These are phyloP conservation scores for Ciona savignyi DNA, from an alignment of 23 tunicate genomes.

Conservation along the genomic window DNA sequence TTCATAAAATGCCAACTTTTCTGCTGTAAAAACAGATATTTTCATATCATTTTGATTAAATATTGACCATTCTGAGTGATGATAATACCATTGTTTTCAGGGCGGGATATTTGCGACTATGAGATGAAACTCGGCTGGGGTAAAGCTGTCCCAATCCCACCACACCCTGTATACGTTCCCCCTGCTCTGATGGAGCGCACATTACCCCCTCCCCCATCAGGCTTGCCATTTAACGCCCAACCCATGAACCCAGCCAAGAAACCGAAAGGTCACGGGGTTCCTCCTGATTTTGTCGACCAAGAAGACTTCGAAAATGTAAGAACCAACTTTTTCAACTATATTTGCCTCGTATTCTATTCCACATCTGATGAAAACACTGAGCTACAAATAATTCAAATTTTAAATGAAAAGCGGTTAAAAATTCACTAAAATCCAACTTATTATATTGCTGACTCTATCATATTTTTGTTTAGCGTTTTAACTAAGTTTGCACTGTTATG, in stretches of 20 bases:
- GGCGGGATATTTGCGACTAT: conserved; percentile 52
- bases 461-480: too few species aligned
- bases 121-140: conserved; percentile 99
- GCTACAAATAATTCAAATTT: too few species aligned
- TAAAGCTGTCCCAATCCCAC: conserved; percentile 84
- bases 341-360: too few species aligned
- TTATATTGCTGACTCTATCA: too few species aligned
- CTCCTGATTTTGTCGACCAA: conserved; percentile 68
- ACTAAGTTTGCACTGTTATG: too few species aligned
- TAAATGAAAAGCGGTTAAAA: too few species aligned
- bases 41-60: neutral
- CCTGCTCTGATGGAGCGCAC: conserved; percentile 72
- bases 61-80: neutral
- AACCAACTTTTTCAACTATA: too few species aligned
- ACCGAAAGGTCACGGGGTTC: conserved; percentile 57
- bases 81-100: conserved; percentile 9
- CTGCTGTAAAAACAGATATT: neutral
- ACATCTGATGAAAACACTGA: too few species aligned
- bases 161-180: conserved; percentile 92
- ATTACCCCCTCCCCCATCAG: conserved; percentile 93
- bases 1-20: neutral
- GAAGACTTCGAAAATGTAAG: conserved; percentile 85
- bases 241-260: conserved; percentile 64
- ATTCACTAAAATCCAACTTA: too few species aligned
- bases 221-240: conserved; percentile 89